These are phyloP conservation scores for Sebastes baramenuke DNA, from an alignment of 2,797 vertebrate species.

Conservation along the genomic window DNA sequence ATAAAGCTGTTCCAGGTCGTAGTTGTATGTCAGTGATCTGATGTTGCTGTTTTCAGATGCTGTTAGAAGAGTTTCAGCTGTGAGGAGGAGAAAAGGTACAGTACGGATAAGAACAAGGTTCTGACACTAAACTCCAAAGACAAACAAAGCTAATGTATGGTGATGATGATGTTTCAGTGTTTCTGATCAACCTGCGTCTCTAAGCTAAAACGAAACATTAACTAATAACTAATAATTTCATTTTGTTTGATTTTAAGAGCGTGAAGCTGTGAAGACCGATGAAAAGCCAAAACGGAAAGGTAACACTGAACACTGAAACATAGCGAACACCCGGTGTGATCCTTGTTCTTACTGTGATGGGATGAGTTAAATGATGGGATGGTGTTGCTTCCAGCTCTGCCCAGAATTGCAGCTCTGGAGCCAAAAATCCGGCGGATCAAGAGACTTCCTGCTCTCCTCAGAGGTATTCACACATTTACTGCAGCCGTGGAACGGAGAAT, in stretches of 20 bases:
- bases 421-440: conserved; percentile 22
- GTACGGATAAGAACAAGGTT: too few relatives aligned
- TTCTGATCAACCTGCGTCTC: background rate
- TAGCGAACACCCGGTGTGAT: too few relatives aligned
- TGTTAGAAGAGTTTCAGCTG: conserved; percentile 59
- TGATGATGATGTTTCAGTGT: background rate
- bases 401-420: conserved; percentile 46
- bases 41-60: conserved; percentile 48
- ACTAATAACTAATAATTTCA: too few relatives aligned
- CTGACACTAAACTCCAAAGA: background rate
- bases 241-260: conserved; percentile 23
- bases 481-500: too few relatives aligned
- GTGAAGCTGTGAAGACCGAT: conserved; percentile 28
- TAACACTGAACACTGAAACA: background rate
- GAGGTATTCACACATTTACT: conserved; percentile 38
- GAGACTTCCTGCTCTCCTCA: conserved; percentile 35
- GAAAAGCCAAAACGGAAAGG: conserved; percentile 56
- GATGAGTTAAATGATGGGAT: background rate
- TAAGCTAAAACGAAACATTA: background rate
- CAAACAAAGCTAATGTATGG: background rate
- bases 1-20: too few relatives aligned
- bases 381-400: conserved; percentile 54
- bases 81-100: conserved; percentile 72
- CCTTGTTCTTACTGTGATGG: background rate
- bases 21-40: background rate